These are phyloP conservation scores for Crotalus horridus DNA, from an alignment of 2,113 vertebrate species.

Conservation along the genomic window DNA sequence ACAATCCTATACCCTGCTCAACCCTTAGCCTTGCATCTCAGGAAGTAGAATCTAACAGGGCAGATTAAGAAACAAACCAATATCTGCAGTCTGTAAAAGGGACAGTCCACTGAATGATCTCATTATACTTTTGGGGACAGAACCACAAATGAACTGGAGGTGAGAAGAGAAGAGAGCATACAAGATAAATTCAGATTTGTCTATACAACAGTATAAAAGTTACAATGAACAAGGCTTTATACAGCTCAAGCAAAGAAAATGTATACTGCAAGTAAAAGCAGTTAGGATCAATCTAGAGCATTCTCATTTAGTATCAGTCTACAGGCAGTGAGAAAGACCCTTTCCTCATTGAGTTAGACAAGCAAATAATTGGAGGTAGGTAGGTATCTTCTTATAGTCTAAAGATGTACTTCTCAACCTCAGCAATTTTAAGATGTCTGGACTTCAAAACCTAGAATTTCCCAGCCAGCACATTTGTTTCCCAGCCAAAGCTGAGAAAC, in stretches of 20 bases:
- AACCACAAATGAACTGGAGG: background rate
- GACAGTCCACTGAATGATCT: background rate
- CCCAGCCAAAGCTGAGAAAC: background rate
- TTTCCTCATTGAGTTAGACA: background rate
- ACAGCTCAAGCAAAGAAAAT: background rate
- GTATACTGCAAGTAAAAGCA: background rate
- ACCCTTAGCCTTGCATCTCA: background rate
- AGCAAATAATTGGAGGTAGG: background rate
- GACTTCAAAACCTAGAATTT: background rate
- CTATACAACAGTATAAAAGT: background rate
- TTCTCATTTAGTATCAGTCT: background rate
- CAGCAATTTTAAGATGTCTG: background rate
- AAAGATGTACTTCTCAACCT: background rate
- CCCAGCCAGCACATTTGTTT: background rate
- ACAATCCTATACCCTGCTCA: background rate
- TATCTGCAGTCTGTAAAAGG: background rate
- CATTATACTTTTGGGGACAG: background rate
- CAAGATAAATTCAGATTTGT: background rate
- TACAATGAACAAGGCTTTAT: background rate
- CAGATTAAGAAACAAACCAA: background rate
- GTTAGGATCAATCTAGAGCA: background rate
- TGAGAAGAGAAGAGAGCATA: background rate
- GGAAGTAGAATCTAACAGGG: background rate
- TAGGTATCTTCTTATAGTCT: background rate
- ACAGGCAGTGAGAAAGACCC: background rate